These are phyloP conservation scores for Pipistrellus pygmaeus DNA, from an alignment of 2,797 vertebrate species.

Conservation along the genomic window DNA sequence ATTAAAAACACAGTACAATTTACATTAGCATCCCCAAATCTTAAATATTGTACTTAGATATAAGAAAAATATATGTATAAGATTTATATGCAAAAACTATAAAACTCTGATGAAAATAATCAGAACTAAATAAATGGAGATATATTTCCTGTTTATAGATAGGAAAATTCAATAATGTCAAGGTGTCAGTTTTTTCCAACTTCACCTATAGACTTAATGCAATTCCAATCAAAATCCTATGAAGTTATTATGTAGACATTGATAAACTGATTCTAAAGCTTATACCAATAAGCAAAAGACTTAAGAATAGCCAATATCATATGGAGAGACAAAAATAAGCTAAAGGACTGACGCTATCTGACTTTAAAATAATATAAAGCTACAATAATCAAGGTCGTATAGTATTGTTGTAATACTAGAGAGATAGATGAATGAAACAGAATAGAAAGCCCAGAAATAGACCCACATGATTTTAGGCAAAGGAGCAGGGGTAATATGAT, in stretches of 20 bases:
- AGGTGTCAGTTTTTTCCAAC: background rate
- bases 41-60: background rate
- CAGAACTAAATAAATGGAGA: constrained; percentile 18
- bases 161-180: background rate
- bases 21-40: background rate
- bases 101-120: background rate
- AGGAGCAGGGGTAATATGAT: background rate
- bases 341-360: background rate
- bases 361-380: background rate
- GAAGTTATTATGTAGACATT: background rate
- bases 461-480: background rate
- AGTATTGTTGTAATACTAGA: background rate
- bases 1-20: background rate
- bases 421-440: background rate
- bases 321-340: background rate
- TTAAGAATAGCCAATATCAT: background rate
- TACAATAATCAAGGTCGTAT: background rate
- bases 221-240: background rate
- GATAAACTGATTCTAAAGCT: constrained; percentile 9
- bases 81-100: background rate
- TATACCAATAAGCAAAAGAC: background rate
- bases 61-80: background rate
- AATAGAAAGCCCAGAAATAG: background rate
- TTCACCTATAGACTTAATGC: background rate
- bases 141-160: background rate